A percentile compares a stretch with the other conserved stretches of the same genome.
Evolutionary conservation across 2,113 vertebrate genomes (phyloP).

Genomic region (Cephalopholis sonnerati): DNA sequence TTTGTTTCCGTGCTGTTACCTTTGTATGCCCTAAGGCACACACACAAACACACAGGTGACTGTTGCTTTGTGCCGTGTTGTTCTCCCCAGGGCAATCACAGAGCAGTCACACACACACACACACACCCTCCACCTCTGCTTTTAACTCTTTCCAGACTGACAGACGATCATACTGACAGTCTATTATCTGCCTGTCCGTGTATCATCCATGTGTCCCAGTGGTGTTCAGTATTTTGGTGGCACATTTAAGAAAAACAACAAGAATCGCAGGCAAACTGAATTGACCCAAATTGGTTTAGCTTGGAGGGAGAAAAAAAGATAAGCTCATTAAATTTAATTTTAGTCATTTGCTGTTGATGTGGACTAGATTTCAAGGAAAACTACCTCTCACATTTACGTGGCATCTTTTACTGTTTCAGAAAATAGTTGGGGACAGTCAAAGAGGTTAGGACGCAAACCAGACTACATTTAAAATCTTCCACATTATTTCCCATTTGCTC

Average conservation of each 20-base stretch:
- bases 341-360: constrained; percentile 56
- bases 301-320: constrained; percentile 60
- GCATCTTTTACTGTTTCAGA: constrained; percentile 10
- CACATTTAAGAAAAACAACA: constrained; percentile 59
- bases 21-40: constrained; percentile 56
- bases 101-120: constrained; percentile 37
- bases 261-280: constrained; percentile 41
- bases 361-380: constrained; percentile 47
- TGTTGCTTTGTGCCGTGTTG: constrained; percentile 62
- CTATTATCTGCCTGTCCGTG: constrained; percentile 6
- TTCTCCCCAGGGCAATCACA: constrained; percentile 57
- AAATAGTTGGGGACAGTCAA: not conserved
- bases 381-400: constrained; percentile 6
- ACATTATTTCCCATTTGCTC: constrained; percentile 10
- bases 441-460: not conserved
- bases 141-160: constrained; percentile 26
- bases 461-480: not conserved
- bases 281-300: constrained; percentile 68
- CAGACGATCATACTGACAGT: constrained; percentile 36
- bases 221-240: constrained; percentile 47
- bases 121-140: constrained; percentile 19
- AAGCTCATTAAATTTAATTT: constrained; percentile 72
- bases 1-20: constrained; percentile 44
- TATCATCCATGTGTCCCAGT: constrained; percentile 10
- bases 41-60: constrained; percentile 52